Evolutionary conservation across 2,888 invertebrate genomes (phyloP).

Genomic region (Scaptomyza caliginosa): DNA sequence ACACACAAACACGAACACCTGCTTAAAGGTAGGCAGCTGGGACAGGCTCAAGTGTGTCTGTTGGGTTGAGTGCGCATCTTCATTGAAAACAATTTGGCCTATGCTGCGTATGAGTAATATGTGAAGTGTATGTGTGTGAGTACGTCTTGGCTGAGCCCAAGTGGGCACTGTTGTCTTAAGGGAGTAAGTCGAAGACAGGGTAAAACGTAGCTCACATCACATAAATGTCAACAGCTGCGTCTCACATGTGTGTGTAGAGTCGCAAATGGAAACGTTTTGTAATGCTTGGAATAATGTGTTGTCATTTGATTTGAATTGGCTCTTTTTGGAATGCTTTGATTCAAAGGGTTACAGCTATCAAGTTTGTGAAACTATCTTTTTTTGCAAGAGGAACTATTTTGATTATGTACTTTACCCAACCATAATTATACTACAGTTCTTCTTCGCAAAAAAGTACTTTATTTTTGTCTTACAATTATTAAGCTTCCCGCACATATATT

Average conservation of each 20-base stretch:
- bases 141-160: conserved; percentile 8
- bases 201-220: conserved; percentile 38
- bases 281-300: conserved; percentile 31
- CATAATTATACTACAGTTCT: neutral
- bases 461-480: neutral
- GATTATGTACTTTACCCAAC: neutral
- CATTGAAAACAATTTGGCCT: conserved; percentile 67
- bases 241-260: conserved; percentile 3
- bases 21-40: conserved; percentile 25
- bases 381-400: neutral
- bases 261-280: conserved; percentile 17
- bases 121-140: conserved; percentile 34
- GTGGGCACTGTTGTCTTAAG: conserved; percentile 3
- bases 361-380: neutral
- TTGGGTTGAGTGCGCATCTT: conserved; percentile 44
- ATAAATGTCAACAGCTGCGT: conserved; percentile 61
- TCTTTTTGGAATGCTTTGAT: conserved; percentile 5
- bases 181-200: neutral
- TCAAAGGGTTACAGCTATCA: neutral
- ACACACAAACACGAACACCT: conserved; percentile 29
- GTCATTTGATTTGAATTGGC: conserved; percentile 35
- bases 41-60: conserved; percentile 67
- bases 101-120: conserved; percentile 67
- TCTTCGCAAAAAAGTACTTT: neutral
- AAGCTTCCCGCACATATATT: conserved; percentile 12